Conservation (phyloP, 2,888 invertebrate genomes). For the Mystacides longicornis region DNA sequence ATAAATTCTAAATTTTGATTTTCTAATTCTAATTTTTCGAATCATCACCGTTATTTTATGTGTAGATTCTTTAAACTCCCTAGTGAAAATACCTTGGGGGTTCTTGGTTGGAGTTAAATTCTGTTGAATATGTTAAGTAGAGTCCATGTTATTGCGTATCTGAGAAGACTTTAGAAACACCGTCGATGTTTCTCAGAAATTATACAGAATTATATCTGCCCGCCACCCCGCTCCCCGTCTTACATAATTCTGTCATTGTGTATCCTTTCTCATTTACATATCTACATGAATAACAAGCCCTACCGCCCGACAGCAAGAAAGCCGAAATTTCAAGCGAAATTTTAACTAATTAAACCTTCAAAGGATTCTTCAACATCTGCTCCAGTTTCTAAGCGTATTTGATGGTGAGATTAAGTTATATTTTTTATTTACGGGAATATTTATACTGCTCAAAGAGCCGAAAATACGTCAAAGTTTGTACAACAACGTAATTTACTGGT, state of each 20-base stretch:
- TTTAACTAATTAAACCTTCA: constrained; percentile 1
- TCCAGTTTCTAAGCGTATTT: too few species aligned
- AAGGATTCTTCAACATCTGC: not conserved
- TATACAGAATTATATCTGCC: constrained; percentile 2
- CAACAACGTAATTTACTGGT: too few species aligned
- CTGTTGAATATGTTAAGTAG: constrained; percentile 7
- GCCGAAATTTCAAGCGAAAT: not conserved
- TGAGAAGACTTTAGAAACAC: not conserved
- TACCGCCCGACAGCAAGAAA: not conserved
- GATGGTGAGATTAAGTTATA: too few species aligned
- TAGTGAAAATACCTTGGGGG: too few species aligned
- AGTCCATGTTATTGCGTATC: constrained; percentile 14
- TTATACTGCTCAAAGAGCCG: too few species aligned
- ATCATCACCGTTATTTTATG: too few species aligned
- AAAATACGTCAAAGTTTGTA: too few species aligned
- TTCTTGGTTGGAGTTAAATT: constrained; percentile 4
- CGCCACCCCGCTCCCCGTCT: not conserved
- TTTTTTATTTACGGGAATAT: too few species aligned
- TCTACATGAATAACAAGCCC: not conserved
- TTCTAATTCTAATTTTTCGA: too few species aligned
- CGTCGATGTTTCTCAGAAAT: not conserved
- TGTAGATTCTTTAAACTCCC: too few species aligned
- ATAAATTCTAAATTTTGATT: too few species aligned
- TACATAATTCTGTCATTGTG: too few species aligned
- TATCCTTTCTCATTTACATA: constrained; percentile 1